These are phyloP conservation scores for Mus pahari DNA, from an alignment of 2,113 vertebrate species.

Conservation along the genomic window DNA sequence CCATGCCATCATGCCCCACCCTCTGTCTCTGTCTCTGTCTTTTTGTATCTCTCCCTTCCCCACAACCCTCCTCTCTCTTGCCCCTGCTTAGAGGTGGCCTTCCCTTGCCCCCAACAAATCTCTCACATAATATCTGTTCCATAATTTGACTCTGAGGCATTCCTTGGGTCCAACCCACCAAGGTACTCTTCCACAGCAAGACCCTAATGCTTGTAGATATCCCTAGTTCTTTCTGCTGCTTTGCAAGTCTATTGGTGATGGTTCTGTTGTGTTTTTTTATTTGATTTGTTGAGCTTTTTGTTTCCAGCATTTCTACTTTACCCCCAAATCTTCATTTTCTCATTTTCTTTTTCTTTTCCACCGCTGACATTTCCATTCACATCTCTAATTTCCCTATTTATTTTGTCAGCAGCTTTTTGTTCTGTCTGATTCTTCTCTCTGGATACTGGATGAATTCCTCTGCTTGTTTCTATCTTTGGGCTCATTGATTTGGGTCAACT, in stretches of 20 bases:
- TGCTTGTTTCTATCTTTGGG: neutral
- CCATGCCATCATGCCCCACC: too few relatives aligned
- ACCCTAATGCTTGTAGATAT: neutral
- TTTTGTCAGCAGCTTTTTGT: neutral
- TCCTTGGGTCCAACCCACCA: too few relatives aligned
- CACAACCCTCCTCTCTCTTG: too few relatives aligned
- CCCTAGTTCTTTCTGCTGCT: neutral
- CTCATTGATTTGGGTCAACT: neutral
- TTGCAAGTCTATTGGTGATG: neutral
- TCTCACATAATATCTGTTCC: too few relatives aligned
- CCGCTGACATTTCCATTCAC: neutral
- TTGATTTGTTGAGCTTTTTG: neutral
- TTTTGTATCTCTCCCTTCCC: too few relatives aligned
- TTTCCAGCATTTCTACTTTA: neutral
- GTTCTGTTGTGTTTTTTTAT: neutral
- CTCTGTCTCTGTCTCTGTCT: rapidly evolving
- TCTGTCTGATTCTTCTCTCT: neutral
- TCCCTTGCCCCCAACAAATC: too few relatives aligned
- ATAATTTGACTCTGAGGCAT: too few relatives aligned
- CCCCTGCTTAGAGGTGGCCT: too few relatives aligned
- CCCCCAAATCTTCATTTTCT: neutral
- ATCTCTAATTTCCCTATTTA: neutral
- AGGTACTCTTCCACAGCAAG: too few relatives aligned
- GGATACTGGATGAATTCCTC: neutral
- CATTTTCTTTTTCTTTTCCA: neutral